Conservation (phyloP, 1,140 invertebrate genomes). For the Aphelinus atriplicis region DNA sequence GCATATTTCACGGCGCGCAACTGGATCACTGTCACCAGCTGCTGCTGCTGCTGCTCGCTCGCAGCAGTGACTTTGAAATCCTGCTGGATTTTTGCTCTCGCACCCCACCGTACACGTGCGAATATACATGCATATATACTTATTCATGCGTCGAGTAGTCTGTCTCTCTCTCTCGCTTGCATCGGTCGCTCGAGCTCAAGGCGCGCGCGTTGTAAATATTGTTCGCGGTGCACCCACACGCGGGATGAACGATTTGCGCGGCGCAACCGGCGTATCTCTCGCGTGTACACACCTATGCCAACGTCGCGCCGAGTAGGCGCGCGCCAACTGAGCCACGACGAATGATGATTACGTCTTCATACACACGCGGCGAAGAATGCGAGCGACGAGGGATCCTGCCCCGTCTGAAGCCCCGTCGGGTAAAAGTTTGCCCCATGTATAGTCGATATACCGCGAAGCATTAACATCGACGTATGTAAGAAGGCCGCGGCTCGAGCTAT, state of each 20-base stretch:
- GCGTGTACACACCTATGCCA: conserved; percentile 48
- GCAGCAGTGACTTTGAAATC: background rate
- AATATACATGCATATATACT: background rate
- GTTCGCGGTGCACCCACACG: conserved; percentile 33
- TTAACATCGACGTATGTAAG: too few species aligned
- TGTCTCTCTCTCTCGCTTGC: background rate
- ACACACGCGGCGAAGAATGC: conserved; percentile 25
- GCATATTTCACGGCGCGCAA: conserved; percentile 6
- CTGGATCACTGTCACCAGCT: conserved; percentile 19
- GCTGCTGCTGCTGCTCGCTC: background rate
- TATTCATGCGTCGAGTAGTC: conserved; percentile 25
- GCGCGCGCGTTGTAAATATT: conserved; percentile 43
- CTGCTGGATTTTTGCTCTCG: background rate
- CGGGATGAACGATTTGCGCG: conserved; percentile 46
- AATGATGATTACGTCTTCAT: conserved; percentile 55
- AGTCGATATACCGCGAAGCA: too few species aligned
- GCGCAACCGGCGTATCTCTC: conserved; percentile 5
- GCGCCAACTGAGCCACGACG: conserved; percentile 6
- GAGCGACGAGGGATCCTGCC: too few species aligned
- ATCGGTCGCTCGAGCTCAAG: conserved; percentile 24
- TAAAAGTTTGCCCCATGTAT: too few species aligned
- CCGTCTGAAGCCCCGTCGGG: too few species aligned
- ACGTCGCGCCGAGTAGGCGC: conserved; percentile 46
- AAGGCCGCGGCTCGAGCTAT: too few species aligned
- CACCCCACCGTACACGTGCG: background rate